phyloP scores from a whole-genome alignment of 2,113 vertebrate genomes.

The Cacatua alba region DNA sequence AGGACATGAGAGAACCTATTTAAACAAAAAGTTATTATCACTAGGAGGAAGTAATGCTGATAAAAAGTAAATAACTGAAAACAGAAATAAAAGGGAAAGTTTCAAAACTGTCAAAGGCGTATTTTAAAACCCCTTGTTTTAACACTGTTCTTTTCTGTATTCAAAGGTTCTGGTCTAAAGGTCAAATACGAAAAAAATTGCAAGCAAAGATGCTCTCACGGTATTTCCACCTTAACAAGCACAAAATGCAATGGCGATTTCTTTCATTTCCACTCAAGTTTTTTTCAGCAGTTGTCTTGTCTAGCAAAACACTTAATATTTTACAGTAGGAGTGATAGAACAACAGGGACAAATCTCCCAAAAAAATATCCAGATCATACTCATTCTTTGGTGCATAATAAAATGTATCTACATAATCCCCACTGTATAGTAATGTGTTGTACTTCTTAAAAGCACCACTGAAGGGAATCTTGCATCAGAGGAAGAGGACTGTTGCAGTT shows the following conservation, averaged over 20 bases:
- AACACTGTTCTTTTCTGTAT: background rate
- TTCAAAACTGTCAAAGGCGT: background rate
- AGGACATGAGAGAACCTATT: background rate
- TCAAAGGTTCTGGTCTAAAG: background rate
- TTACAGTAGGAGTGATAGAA: background rate
- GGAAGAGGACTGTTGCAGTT: background rate
- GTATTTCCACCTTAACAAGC: background rate
- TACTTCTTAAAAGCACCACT: background rate
- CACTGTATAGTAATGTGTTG: background rate
- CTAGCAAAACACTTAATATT: background rate
- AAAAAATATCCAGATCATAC: background rate
- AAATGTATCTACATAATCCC: background rate
- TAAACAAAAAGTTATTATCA: background rate
- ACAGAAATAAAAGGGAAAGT: background rate
- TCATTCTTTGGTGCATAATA: background rate
- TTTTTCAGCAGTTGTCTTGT: background rate
- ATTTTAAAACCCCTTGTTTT: rapidly evolving
- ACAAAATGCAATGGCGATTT: background rate
- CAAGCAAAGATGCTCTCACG: background rate
- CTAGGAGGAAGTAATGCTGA: background rate
- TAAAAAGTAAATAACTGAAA: background rate
- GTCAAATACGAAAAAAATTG: background rate
- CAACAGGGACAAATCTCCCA: background rate
- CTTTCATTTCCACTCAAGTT: background rate
- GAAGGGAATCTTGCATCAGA: background rate